Percentiles rank a stretch among this genome's conserved stretches.
These are phyloP conservation scores for Sebastes steindachneri DNA, from an alignment of 2,797 vertebrate genomes.

Conservation along the genomic window DNA sequence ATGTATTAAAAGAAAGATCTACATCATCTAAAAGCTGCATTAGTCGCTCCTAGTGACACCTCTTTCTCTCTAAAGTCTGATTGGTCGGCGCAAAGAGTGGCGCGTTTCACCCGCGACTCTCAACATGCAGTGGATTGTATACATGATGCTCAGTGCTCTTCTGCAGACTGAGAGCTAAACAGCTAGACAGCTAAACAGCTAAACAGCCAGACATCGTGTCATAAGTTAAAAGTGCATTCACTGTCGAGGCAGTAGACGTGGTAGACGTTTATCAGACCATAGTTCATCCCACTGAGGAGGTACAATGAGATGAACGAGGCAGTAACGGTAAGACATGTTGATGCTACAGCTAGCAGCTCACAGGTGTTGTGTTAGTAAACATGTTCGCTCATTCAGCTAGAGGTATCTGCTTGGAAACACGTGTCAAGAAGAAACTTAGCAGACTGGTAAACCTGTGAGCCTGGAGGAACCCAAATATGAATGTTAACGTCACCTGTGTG, in stretches of 20 bases:
- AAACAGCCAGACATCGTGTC: not conserved
- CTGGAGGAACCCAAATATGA: not conserved
- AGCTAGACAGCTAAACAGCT: not conserved
- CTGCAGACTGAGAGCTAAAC: not conserved
- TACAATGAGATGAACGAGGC: not conserved
- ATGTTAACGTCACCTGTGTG: not conserved
- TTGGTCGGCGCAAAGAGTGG: slow-evolving; percentile 19
- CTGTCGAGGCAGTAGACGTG: fast-evolving
- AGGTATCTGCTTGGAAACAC: slow-evolving; percentile 9
- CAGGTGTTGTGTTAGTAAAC: slow-evolving; percentile 3
- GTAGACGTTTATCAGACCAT: fast-evolving
- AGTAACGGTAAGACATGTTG: slow-evolving; percentile 14
- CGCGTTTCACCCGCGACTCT: slow-evolving; percentile 50
- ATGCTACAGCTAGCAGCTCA: not conserved
- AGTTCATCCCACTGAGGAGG: not conserved
- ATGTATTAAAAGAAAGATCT: no score
- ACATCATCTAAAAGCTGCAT: not conserved
- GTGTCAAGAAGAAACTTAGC: not conserved
- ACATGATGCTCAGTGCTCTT: not conserved
- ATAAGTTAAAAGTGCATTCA: not conserved
- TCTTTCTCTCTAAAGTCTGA: not conserved
- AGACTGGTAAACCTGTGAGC: not conserved
- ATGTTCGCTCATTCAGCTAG: not conserved
- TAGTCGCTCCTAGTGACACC: not conserved
- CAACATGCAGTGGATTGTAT: not conserved